Conservation (phyloP, 1,140 invertebrate genomes). For the Dufourea novaeangliae region DNA sequence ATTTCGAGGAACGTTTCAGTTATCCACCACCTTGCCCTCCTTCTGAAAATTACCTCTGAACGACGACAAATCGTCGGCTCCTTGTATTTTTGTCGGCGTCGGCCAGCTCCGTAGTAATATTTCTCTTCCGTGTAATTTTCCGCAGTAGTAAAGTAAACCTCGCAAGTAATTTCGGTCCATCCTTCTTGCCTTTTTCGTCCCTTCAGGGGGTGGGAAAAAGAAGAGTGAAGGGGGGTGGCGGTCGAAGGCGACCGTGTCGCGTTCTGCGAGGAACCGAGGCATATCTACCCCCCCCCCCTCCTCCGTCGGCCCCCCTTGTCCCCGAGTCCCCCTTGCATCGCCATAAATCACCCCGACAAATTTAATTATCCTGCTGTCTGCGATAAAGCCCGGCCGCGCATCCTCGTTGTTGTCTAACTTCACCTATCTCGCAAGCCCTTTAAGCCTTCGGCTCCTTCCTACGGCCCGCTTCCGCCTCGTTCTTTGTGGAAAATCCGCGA, state of each 20-base stretch:
- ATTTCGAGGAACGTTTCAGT: background rate
- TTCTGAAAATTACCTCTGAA: background rate
- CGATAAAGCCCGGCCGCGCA: constrained; percentile 79
- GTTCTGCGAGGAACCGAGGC: constrained; percentile 51
- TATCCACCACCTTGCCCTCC: background rate
- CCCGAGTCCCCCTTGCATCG: constrained; percentile 55
- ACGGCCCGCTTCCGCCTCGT: constrained; percentile 27
- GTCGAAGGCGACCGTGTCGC: constrained; percentile 37
- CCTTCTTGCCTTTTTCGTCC: constrained; percentile 24
- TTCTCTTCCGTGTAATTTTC: constrained; percentile 28
- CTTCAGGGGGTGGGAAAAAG: constrained; percentile 7
- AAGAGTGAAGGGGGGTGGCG: background rate
- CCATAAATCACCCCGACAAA: constrained; percentile 83
- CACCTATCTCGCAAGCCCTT: constrained; percentile 70
- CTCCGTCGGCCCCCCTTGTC: constrained; percentile 14
- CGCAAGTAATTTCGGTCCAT: constrained; percentile 40
- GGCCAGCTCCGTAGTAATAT: background rate
- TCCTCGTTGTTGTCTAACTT: constrained; percentile 73
- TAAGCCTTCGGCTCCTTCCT: constrained; percentile 66
- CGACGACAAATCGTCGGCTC: background rate
- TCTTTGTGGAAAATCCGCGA: constrained; percentile 47
- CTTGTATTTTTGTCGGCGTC: background rate
- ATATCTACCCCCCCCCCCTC: constrained; percentile 42
- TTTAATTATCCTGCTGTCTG: constrained; percentile 84
- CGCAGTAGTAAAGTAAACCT: constrained; percentile 35